Conservation (phyloP, 1,140 invertebrate genomes). For the Pemphigus obesinymphae region DNA sequence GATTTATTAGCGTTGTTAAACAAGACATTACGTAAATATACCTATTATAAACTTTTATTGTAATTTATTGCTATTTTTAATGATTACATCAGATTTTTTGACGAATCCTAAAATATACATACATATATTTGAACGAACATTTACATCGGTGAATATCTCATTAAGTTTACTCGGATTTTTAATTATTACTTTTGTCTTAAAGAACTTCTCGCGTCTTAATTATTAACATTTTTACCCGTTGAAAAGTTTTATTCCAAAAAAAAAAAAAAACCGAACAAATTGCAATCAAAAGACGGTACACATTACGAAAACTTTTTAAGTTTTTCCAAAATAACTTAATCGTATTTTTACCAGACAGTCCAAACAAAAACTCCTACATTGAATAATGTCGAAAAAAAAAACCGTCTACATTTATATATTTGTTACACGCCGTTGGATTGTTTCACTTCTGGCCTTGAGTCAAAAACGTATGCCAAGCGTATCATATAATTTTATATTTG, state of each 20-base stretch:
- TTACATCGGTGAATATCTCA: background rate
- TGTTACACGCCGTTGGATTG: slow-evolving; percentile 25
- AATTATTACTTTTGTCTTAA: background rate
- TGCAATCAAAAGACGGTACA: background rate
- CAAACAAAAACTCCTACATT: background rate
- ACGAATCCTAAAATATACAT: no score
- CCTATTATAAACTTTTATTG: no score
- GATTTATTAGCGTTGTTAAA: no score
- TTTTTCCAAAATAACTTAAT: slow-evolving; percentile 1
- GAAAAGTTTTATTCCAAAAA: background rate
- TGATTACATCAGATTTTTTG: no score
- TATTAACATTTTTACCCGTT: background rate
- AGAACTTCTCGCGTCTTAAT: background rate
- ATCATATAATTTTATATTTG: slow-evolving; percentile 18
- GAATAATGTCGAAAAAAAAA: slow-evolving; percentile 6
- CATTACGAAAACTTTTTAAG: background rate
- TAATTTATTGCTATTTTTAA: no score
- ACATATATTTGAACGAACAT: background rate
- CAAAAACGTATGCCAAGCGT: slow-evolving; percentile 39
- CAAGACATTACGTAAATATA: no score
- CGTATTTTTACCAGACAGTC: background rate
- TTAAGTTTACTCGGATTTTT: background rate
- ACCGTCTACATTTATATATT: slow-evolving; percentile 12
- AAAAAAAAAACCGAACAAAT: no score
- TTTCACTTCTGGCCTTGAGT: slow-evolving; percentile 31